These are phyloP conservation scores for Drosophila tripunctata DNA, from an alignment of 2,888 invertebrate species.

Conservation along the genomic window DNA sequence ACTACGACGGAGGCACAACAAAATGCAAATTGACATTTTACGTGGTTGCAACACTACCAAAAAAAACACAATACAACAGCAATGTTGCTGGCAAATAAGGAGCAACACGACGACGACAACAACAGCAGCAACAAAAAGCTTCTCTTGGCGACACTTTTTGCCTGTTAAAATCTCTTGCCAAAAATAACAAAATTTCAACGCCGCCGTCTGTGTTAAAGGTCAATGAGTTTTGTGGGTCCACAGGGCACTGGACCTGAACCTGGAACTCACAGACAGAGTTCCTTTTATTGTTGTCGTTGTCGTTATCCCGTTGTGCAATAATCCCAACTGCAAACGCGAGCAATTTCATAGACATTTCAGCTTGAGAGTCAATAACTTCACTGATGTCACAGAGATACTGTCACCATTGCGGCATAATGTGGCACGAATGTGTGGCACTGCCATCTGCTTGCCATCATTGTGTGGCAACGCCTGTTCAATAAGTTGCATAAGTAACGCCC, in stretches of 20 bases:
- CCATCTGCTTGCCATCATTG: background rate
- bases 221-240: slow-evolving; percentile 63
- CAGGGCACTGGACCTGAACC: slow-evolving; percentile 76
- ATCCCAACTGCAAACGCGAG: slow-evolving; percentile 45
- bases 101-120: slow-evolving; percentile 71
- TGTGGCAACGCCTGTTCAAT: slow-evolving; percentile 4
- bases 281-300: slow-evolving; percentile 38
- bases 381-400: slow-evolving; percentile 9
- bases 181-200: slow-evolving; percentile 25
- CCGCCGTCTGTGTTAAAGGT: slow-evolving; percentile 65
- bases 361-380: slow-evolving; percentile 18
- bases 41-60: slow-evolving; percentile 72
- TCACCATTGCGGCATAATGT: slow-evolving; percentile 13
- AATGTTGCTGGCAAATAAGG: slow-evolving; percentile 71
- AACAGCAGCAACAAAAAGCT: slow-evolving; percentile 16
- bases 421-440: slow-evolving; percentile 12
- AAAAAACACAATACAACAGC: slow-evolving; percentile 23
- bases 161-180: slow-evolving; percentile 43
- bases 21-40: slow-evolving; percentile 81
- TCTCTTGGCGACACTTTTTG: slow-evolving; percentile 71
- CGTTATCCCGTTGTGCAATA: slow-evolving; percentile 48
- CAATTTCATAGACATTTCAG: slow-evolving; percentile 31
- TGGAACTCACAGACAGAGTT: slow-evolving; percentile 50
- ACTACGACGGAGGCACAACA: slow-evolving; percentile 55
- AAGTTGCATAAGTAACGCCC: background rate